Evolutionary conservation across 1,140 invertebrate species (phyloP).

Genomic region (Melitaea cinxia): DNA sequence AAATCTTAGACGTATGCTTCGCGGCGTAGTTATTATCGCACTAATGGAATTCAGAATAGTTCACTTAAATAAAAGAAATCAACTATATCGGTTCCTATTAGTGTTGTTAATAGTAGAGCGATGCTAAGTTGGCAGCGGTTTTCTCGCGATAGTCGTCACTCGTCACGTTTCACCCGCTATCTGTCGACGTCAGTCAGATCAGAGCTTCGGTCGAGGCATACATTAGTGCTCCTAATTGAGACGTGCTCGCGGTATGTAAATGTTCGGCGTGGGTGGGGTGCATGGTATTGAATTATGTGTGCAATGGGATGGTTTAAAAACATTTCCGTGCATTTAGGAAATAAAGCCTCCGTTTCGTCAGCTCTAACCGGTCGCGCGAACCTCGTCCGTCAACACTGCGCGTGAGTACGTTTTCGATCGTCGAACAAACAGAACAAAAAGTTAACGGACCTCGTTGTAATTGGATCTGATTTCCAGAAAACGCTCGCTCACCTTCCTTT

Average conservation of each 20-base stretch:
- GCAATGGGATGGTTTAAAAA: slow-evolving; percentile 62
- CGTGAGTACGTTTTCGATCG: slow-evolving; percentile 63
- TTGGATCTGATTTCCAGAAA: slow-evolving; percentile 82
- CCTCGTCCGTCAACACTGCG: slow-evolving; percentile 66
- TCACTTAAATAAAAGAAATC: slow-evolving; percentile 52
- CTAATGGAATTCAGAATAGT: slow-evolving; percentile 55
- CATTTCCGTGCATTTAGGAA: slow-evolving; percentile 45
- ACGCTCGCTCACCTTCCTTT: slow-evolving; percentile 79
- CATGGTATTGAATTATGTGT: slow-evolving; percentile 58
- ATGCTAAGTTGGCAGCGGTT: slow-evolving; percentile 65
- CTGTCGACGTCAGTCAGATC: slow-evolving; percentile 76
- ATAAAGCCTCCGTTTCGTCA: slow-evolving; percentile 50
- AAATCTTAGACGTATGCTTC: slow-evolving; percentile 31
- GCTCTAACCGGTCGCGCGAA: slow-evolving; percentile 52
- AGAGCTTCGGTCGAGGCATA: slow-evolving; percentile 75
- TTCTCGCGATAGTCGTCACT: slow-evolving; percentile 75
- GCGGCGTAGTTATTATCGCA: slow-evolving; percentile 30
- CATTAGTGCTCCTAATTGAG: slow-evolving; percentile 81
- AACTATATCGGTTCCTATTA: slow-evolving; percentile 68
- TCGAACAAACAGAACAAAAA: slow-evolving; percentile 78
- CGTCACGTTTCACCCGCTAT: slow-evolving; percentile 77
- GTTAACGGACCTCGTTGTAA: slow-evolving; percentile 77
- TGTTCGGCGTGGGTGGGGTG: slow-evolving; percentile 76
- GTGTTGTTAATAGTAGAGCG: slow-evolving; percentile 71
- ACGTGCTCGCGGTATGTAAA: slow-evolving; percentile 80